Evolutionary conservation across 1,140 invertebrate genomes (phyloP).

Genomic region (Stegodyphus dumicola): DNA sequence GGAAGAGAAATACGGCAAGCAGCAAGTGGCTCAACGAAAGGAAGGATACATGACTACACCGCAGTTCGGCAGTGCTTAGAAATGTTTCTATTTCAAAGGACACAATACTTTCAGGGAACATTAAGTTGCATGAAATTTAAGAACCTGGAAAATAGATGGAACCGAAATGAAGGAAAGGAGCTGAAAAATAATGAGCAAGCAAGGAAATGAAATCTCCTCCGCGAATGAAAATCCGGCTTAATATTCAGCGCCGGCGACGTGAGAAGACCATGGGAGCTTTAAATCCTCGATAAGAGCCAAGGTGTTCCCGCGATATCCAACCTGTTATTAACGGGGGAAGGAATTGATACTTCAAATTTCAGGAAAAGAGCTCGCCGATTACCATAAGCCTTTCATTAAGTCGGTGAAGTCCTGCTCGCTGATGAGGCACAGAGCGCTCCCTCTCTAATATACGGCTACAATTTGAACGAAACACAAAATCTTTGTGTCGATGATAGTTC

Average conservation of each 20-base stretch:
- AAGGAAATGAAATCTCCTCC: background rate
- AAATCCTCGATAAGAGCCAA: slow-evolving; percentile 43
- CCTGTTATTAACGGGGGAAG: slow-evolving; percentile 35
- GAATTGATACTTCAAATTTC: slow-evolving; percentile 56
- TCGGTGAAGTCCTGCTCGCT: background rate
- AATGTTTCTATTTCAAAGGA: no score
- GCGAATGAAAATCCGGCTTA: slow-evolving; percentile 11
- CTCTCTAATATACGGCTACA: no score
- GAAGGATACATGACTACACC: no score
- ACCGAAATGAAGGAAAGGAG: slow-evolving; percentile 1
- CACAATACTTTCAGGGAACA: no score
- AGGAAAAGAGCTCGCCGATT: slow-evolving; percentile 47
- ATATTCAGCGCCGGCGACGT: slow-evolving; percentile 36
- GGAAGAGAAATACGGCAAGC: no score
- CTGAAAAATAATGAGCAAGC: background rate
- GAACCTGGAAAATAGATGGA: no score
- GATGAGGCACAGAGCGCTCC: background rate
- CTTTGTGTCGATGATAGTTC: no score
- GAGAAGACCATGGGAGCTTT: slow-evolving; percentile 8
- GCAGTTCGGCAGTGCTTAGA: no score
- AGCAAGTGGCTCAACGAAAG: no score
- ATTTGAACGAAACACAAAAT: no score
- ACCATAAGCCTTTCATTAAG: slow-evolving; percentile 54
- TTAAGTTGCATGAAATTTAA: no score
- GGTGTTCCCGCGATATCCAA: slow-evolving; percentile 41